phyloP scores from a whole-genome alignment of 2,113 vertebrate genomes.

The Nesoenas mayeri region DNA sequence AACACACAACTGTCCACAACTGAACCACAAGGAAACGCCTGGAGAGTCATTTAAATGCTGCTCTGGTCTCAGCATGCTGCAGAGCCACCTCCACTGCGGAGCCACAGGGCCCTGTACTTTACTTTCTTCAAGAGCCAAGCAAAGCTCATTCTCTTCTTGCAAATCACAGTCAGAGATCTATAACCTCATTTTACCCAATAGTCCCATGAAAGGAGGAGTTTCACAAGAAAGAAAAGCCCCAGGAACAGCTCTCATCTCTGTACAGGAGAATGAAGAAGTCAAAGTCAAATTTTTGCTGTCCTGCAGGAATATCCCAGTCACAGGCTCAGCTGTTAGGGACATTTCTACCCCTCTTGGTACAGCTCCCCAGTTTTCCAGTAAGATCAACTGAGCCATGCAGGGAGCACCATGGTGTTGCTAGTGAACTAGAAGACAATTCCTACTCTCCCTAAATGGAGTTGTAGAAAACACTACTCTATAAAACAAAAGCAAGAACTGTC shows the following conservation, averaged over 20 bases:
- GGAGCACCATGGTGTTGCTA: not conserved
- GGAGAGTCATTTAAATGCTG: rapidly evolving
- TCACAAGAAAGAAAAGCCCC: not conserved
- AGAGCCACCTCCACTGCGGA: not conserved
- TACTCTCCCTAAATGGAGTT: not conserved
- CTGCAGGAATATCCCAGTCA: not conserved
- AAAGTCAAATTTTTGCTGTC: not conserved
- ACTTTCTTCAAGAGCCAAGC: not conserved
- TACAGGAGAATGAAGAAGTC: not conserved
- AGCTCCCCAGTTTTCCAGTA: not conserved
- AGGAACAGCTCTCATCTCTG: not conserved
- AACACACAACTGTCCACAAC: not conserved
- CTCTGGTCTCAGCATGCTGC: not conserved
- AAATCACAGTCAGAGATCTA: not conserved
- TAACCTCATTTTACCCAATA: not conserved
- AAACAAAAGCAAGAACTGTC: not conserved
- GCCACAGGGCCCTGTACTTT: not conserved
- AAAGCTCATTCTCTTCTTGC: not conserved
- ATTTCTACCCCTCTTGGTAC: not conserved
- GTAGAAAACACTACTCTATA: not conserved
- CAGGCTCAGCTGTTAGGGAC: not conserved
- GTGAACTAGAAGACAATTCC: not conserved
- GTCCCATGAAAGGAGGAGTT: not conserved
- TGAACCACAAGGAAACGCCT: not conserved
- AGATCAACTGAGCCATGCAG: not conserved